Conservation (phyloP, 2,888 invertebrate species). For the Dryobotodes eremita region DNA sequence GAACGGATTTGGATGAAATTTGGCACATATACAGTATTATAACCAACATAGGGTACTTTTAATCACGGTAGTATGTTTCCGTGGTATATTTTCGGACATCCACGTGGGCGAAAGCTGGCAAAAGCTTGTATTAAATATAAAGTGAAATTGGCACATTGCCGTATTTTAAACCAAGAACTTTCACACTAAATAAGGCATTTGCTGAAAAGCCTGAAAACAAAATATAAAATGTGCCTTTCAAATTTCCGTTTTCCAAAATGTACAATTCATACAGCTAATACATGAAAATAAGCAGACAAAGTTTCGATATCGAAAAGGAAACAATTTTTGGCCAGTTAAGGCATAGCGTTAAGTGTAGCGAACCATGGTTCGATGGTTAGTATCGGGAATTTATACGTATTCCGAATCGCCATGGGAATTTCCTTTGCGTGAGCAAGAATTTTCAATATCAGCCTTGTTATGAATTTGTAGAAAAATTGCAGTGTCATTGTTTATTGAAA, state of each 20-base stretch:
- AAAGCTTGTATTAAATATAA: not conserved
- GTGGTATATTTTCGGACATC: not conserved
- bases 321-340: slow-evolving; percentile 53
- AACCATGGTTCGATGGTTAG: slow-evolving; percentile 53
- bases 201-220: not conserved
- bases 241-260: slow-evolving; percentile 1
- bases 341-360: slow-evolving; percentile 43
- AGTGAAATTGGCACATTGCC: not conserved
- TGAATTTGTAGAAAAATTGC: slow-evolving; percentile 14
- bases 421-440: slow-evolving; percentile 22
- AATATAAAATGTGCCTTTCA: not conserved
- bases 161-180: not conserved
- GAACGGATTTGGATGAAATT: not conserved
- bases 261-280: slow-evolving; percentile 23
- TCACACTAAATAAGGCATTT: not conserved
- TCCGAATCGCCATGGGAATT: slow-evolving; percentile 36
- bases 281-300: slow-evolving; percentile 24
- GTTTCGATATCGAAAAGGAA: slow-evolving; percentile 37
- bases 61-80: not conserved
- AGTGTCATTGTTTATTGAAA: slow-evolving; percentile 26
- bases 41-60: not conserved
- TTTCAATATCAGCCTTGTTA: slow-evolving; percentile 39
- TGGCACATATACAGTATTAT: not conserved
- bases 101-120: not conserved
- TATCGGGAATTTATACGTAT: slow-evolving; percentile 56